These are phyloP conservation scores for Hyposoter dolosus DNA, from an alignment of 2,888 invertebrate species.

Conservation along the genomic window DNA sequence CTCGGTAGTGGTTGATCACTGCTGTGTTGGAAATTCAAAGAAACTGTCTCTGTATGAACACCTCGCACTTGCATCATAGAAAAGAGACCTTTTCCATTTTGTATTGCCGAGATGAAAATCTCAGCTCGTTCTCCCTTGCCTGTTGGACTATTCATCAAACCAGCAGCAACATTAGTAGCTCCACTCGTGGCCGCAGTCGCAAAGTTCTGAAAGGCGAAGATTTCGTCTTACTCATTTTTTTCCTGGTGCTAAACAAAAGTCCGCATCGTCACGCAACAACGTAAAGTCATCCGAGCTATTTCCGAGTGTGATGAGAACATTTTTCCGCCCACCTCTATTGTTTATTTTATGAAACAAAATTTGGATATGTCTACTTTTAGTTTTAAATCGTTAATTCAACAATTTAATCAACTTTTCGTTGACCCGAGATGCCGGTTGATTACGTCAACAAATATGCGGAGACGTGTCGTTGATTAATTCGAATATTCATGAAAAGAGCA, in stretches of 20 bases:
- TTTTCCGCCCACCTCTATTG: neutral
- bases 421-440: neutral
- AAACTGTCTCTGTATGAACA: slow-evolving; percentile 20
- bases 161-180: slow-evolving; percentile 40
- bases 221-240: slow-evolving; percentile 55
- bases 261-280: neutral
- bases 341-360: neutral
- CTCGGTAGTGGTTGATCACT: slow-evolving; percentile 32
- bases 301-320: neutral
- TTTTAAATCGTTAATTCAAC: neutral
- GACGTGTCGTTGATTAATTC: neutral
- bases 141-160: slow-evolving; percentile 64
- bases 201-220: slow-evolving; percentile 38
- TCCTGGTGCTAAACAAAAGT: slow-evolving; percentile 45
- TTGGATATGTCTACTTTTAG: neutral
- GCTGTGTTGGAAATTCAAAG: slow-evolving; percentile 25
- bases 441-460: neutral
- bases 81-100: slow-evolving; percentile 36
- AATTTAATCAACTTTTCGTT: neutral
- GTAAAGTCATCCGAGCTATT: slow-evolving; percentile 20
- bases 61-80: slow-evolving; percentile 28
- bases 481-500: slow-evolving; percentile 37
- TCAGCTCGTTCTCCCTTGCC: slow-evolving; percentile 45
- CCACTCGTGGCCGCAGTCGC: slow-evolving; percentile 22
- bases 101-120: slow-evolving; percentile 46